A percentile compares a stretch with the other conserved stretches of the same genome.
Evolutionary conservation across 2,888 invertebrate species (phyloP).

Genomic region (Ceriagrion tenellum): DNA sequence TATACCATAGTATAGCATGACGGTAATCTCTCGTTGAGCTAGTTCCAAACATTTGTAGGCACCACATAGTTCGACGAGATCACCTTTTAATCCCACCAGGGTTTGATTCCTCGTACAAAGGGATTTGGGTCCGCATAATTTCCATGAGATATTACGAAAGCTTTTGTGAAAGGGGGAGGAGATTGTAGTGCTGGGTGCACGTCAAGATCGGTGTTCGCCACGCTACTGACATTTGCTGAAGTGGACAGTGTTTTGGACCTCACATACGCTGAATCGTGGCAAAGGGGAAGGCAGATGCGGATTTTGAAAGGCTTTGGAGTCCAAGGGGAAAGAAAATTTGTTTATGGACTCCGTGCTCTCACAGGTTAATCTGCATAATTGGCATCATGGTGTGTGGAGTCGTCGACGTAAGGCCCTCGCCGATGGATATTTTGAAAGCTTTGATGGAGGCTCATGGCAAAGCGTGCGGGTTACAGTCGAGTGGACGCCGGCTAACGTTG

Average conservation of each 20-base stretch:
- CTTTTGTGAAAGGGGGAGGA: not conserved
- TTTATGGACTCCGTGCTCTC: not conserved
- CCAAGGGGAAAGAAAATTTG: constrained; percentile 23
- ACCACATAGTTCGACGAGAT: too few relatives aligned
- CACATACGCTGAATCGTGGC: not conserved
- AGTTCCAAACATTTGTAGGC: too few relatives aligned
- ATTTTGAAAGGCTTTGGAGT: not conserved
- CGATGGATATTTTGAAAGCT: constrained; percentile 34
- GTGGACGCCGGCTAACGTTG: not conserved
- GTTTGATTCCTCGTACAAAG: not conserved
- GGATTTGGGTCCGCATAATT: not conserved
- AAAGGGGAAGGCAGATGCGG: not conserved
- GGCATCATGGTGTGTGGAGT: not conserved
- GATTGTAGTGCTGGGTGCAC: not conserved
- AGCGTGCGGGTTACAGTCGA: not conserved
- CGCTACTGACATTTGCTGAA: not conserved
- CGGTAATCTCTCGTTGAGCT: too few relatives aligned
- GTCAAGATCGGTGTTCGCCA: not conserved
- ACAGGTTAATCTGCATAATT: constrained; percentile 41
- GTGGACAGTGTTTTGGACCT: not conserved
- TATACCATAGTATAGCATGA: too few relatives aligned
- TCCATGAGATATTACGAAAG: not conserved
- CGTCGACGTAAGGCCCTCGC: not conserved
- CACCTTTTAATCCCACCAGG: not conserved
- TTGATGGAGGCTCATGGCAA: not conserved